A percentile compares a stretch with the other conserved stretches of the same genome.
Conservation (phyloP, 2,113 vertebrate genomes). For the Haemorhous mexicanus region DNA sequence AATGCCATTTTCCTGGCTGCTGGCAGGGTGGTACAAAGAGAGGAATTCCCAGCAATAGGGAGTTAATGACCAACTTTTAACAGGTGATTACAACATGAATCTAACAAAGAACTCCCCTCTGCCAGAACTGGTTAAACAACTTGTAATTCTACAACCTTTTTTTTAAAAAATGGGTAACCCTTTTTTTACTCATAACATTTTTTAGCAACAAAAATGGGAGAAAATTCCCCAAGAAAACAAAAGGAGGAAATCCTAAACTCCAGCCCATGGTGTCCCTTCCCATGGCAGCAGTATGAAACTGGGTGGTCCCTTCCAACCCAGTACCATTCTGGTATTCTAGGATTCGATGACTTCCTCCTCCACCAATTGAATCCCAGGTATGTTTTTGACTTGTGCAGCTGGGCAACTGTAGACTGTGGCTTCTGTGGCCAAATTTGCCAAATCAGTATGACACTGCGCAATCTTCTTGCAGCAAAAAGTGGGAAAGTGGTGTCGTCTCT, state of each 20-base stretch:
- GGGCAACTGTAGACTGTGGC: not conserved
- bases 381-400: not conserved
- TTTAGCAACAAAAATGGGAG: not conserved
- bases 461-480: not conserved
- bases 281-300: not conserved
- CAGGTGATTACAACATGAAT: too few relatives aligned
- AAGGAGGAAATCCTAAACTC: not conserved
- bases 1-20: too few relatives aligned
- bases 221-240: not conserved
- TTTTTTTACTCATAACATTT: too few relatives aligned
- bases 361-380: not conserved
- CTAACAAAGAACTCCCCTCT: too few relatives aligned
- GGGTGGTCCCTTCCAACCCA: not conserved
- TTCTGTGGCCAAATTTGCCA: not conserved
- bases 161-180: too few relatives aligned
- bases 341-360: not conserved
- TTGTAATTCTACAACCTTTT: too few relatives aligned
- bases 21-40: too few relatives aligned
- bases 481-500: rapidly evolving
- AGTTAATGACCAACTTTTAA: too few relatives aligned
- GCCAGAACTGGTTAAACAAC: too few relatives aligned
- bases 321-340: not conserved
- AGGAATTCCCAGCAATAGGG: too few relatives aligned
- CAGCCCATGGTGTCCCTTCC: not conserved
- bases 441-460: rapidly evolving